A percentile compares a stretch with the other conserved stretches of the same genome.
phyloP scores from a whole-genome alignment of 2,888 invertebrate genomes.

The Leptura quadrifasciata region DNA sequence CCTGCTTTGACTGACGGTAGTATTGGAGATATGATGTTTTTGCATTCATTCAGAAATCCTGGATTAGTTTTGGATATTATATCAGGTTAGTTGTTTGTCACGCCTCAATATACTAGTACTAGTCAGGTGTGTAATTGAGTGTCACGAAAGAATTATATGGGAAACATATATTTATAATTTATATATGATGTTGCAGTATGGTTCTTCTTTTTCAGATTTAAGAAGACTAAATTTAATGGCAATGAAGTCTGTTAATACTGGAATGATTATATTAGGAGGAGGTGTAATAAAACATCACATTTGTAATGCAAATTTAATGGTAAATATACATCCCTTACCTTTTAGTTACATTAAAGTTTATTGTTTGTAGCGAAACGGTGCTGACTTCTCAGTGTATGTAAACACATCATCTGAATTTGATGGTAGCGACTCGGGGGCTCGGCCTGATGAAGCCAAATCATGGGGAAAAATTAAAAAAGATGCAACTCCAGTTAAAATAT shows the following conservation, averaged over 20 bases:
- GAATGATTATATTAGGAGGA: conserved; percentile 97
- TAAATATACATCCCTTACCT: conserved; percentile 66
- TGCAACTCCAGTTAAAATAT: conserved; percentile 93
- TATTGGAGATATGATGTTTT: conserved; percentile 99
- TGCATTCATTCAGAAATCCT: conserved; percentile 95
- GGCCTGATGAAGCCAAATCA: conserved; percentile 98
- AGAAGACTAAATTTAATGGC: conserved; percentile 94
- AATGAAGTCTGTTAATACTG: conserved; percentile 93
- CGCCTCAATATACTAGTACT: too few relatives aligned
- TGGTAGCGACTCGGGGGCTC: conserved; percentile 97
- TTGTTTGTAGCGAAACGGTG: conserved; percentile 88
- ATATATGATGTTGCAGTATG: too few relatives aligned
- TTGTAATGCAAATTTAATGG: conserved; percentile 99
- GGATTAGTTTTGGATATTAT: conserved; percentile 95
- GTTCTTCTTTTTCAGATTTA: conserved; percentile 81
- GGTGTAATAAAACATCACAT: conserved; percentile 99
- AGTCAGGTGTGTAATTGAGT: too few relatives aligned
- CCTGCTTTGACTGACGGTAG: conserved; percentile 99
- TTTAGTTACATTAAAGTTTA: conserved; percentile 37
- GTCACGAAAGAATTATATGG: too few relatives aligned
- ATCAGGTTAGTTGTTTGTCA: conserved; percentile 76
- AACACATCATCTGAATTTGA: conserved; percentile 98
- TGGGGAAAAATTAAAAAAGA: conserved; percentile 98
- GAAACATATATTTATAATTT: too few relatives aligned
- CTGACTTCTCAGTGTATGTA: conserved; percentile 95